Evolutionary conservation across 23 tunicate species (phyloP), one percentile per base, ranked within the genome.

Genomic region (Corella eumyota): DNA sequence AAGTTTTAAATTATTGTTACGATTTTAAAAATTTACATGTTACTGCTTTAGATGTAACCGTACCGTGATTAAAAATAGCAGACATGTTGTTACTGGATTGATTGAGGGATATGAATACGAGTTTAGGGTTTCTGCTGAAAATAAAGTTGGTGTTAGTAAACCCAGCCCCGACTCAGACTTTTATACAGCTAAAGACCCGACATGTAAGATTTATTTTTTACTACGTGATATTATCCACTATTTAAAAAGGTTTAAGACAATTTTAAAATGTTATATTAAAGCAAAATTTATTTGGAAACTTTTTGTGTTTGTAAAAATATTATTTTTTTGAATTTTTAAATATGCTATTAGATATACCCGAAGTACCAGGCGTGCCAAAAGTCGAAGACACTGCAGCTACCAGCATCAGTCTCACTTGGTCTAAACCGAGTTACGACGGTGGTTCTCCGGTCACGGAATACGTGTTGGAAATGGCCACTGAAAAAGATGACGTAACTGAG

Each of bases 71-170:
- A n/a, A n/a, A n/a, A n/a, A n/a, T n/a, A n/a, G n/a, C n/a, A n/a
- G n/a, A n/a, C n/a, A n/a, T n/a, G n/a, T n/a, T 58, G 92, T 81
- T 6, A 62, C 74, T 3, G 81, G 70, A 1, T 54, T 92, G 32
- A 33, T 60, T 0, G 82, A 78, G 61, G 81, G 88, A 6, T 58
- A 36, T 5, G 98, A 92, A 54, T 92, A 92, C 66, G 88, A 78
- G 67, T 92, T 75, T 68, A 67, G 98, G 23, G 93, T 92, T 28
- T 35, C 61, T 40, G 98, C 98, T 38, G 87, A 66, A 60, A 92
- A 92, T 57, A 71, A 30, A 25, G 98, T 93, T 0, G 98, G 98
- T 3, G 32, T 67, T 49, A 78, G 98, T 66, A n/a, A 50, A 5
- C 40, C 50, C 22, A 76, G 94, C 63, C 75, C 52, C 21, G 70